Base-by-base conservation (phyloP, 1,140 invertebrate species). In the Contarinia nasturtii region DNA sequence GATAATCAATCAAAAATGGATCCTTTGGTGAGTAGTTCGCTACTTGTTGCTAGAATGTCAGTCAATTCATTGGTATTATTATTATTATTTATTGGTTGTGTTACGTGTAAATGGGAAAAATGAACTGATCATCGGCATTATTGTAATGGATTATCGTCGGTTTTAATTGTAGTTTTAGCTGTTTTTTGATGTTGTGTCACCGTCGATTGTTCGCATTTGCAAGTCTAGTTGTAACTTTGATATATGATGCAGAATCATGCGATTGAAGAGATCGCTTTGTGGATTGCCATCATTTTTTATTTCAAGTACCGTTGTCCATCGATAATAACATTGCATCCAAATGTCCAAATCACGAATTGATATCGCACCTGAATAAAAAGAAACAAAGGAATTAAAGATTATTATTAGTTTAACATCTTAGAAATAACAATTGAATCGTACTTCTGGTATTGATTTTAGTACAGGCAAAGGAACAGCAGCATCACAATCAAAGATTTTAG, bases 271-370 rank as follows among this genome's bases (percentile, higher is more conserved):
- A 57, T 82, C 80, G 10, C 77, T 64, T 49, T 81, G 76, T 22
- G 77, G 77, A 48, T 64, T 66, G 0, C 86, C 86, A 40, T 85
- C 84, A 48, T 76, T 78, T 4, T 75, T 71, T 41, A 90, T 83
- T 60, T 91, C 83, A 1, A 89, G 69, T 11, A 83, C 73, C 5
- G 80, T 76, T 56, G 90, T 72, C 85, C 86, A 92, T 2, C 88
- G 76, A 53, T 86, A 80, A 65, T 90, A 94, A 66, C 86, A 91
- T 57, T 87, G 85, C 42, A 73, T 69, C 88, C 88, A 94, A 15
- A 93, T 58, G 44, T 83, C 76, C 49, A 89, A 61, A 51, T 62
- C 66, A 7, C 75, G 62, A 38, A 83, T 64, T 15, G 61, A 58
- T 48, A 54, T 36, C 56, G 53, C 46, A 54, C 53, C 52, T 47